These are phyloP conservation scores for Epsilonema sp. DNA, from an alignment of 2,888 invertebrate species.

Conservation along the genomic window DNA sequence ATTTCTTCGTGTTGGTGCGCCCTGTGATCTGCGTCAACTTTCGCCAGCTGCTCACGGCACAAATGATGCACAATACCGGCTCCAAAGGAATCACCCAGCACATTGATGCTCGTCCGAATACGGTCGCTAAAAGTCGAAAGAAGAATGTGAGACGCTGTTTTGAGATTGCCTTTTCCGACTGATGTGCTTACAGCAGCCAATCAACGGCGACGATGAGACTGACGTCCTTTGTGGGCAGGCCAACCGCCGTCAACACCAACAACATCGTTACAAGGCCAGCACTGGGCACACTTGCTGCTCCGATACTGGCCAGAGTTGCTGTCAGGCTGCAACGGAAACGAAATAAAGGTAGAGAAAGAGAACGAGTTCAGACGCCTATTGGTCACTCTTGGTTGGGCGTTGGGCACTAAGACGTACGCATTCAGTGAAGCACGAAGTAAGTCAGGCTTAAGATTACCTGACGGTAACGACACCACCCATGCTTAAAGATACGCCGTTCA, in stretches of 20 bases:
- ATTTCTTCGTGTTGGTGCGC: no score
- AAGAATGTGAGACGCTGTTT: neutral
- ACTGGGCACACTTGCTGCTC: conserved; percentile 68
- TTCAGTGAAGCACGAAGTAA: no score
- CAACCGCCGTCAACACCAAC: conserved; percentile 35
- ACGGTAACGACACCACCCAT: conserved; percentile 67
- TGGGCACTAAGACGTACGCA: no score
- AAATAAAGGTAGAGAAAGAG: no score
- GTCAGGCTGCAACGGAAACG: conserved; percentile 53
- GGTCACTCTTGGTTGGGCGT: no score
- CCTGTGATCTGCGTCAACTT: conserved; percentile 19
- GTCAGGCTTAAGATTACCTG: conserved; percentile 45
- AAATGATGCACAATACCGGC: conserved; percentile 40
- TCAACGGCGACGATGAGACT: conserved; percentile 36
- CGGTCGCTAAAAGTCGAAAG: conserved; percentile 35
- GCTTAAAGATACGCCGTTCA: conserved; percentile 58
- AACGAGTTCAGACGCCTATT: no score
- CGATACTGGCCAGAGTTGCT: conserved; percentile 86
- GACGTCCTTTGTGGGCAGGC: conserved; percentile 35
- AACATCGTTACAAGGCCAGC: conserved; percentile 31
- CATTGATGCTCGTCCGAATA: conserved; percentile 39
- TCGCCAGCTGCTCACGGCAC: conserved; percentile 32
- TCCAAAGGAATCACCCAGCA: conserved; percentile 40
- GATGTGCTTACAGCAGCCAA: conserved; percentile 34
- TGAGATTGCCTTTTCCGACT: neutral